A percentile compares a stretch with the other conserved stretches of the same genome.
These are phyloP conservation scores for Ametastegia equiseti DNA, from an alignment of 2,888 invertebrate species.

Conservation along the genomic window DNA sequence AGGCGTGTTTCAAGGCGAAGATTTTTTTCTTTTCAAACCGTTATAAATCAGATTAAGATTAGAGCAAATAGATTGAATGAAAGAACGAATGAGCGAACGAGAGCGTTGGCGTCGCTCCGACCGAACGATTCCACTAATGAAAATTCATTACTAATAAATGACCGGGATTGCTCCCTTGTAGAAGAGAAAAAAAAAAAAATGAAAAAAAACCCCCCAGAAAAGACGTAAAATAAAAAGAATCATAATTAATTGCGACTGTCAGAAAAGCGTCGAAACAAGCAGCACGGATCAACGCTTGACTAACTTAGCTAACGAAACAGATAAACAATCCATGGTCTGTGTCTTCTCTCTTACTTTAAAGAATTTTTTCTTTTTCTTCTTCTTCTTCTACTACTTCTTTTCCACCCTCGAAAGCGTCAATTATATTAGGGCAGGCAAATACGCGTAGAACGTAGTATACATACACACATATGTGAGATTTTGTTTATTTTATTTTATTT, in stretches of 20 bases:
- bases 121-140: constrained; percentile 47
- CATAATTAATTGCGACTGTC: constrained; percentile 48
- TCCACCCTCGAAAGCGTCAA: constrained; percentile 15
- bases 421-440: constrained; percentile 21
- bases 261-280: constrained; percentile 51
- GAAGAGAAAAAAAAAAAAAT: not conserved
- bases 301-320: constrained; percentile 49
- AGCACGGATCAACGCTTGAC: constrained; percentile 51
- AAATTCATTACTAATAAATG: constrained; percentile 49
- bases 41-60: constrained; percentile 48
- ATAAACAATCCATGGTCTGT: constrained; percentile 49
- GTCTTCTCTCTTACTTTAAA: not conserved
- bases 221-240: constrained; percentile 4
- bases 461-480: not conserved
- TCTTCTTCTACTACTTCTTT: not conserved
- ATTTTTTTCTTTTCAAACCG: constrained; percentile 36
- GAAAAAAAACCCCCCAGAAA: not conserved
- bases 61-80: constrained; percentile 38
- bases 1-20: not conserved
- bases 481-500: not conserved
- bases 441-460: not conserved
- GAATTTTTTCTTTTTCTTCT: not conserved
- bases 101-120: constrained; percentile 8
- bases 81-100: not conserved
- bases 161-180: constrained; percentile 9